phyloP scores from a whole-genome alignment of 1,140 invertebrate species.

The Pseudomyrmex flavicornis region DNA sequence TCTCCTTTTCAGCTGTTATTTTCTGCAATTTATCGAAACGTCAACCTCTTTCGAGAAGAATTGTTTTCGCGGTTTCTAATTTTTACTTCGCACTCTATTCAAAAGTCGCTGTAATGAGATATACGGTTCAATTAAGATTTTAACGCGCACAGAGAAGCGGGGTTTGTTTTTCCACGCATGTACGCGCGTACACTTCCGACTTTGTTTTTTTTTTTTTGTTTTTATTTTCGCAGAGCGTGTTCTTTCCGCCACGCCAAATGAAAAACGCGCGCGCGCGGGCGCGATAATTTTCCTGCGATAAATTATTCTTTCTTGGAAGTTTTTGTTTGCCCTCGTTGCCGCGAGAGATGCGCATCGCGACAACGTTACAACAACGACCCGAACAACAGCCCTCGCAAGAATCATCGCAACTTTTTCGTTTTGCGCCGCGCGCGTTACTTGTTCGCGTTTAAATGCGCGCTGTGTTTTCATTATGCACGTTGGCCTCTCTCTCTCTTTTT shows the following conservation, averaged over 20 bases:
- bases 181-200: neutral
- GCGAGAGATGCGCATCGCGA: conserved; percentile 14
- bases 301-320: conserved; percentile 33
- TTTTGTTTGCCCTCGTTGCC: conserved; percentile 29
- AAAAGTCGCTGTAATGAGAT: neutral
- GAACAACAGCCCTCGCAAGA: conserved; percentile 14
- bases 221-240: conserved; percentile 1
- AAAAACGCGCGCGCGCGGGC: conserved; percentile 16
- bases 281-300: conserved; percentile 38
- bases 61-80: neutral
- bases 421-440: conserved; percentile 8
- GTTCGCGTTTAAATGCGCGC: conserved; percentile 36
- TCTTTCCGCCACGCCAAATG: neutral
- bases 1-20: neutral
- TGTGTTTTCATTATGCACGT: conserved; percentile 40
- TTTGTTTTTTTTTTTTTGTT: neutral
- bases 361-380: neutral
- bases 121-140: neutral
- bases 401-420: neutral
- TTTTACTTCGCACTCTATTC: neutral
- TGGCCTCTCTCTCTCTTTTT: neutral
- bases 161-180: neutral
- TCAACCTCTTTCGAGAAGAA: neutral
- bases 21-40: neutral
- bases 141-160: neutral